A percentile compares a stretch with the other conserved stretches of the same genome.
These are phyloP conservation scores for Trachelus iudaicus DNA, from an alignment of 2,888 invertebrate species.

Conservation along the genomic window DNA sequence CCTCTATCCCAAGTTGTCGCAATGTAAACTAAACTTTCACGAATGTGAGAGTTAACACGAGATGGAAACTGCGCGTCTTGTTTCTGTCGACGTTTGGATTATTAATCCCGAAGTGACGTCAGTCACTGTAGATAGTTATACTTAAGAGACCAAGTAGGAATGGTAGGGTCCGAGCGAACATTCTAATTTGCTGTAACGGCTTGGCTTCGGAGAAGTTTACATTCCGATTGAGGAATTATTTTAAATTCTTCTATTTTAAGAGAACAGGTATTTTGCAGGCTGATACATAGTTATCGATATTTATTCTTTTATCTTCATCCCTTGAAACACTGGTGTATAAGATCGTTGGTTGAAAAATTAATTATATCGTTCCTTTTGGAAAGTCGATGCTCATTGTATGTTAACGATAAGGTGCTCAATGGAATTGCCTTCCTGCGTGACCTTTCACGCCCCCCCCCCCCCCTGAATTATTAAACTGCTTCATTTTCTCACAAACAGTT, in stretches of 20 bases:
- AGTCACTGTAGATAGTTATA: not conserved
- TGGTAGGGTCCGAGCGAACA: not conserved
- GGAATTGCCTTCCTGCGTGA: not conserved
- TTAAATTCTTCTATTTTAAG: no score
- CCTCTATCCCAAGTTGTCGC: not conserved
- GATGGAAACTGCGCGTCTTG: constrained; percentile 7
- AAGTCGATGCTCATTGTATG: not conserved
- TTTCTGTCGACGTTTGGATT: not conserved
- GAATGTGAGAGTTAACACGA: not conserved
- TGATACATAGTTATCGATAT: not conserved
- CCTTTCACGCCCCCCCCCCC: not conserved
- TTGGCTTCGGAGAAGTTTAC: not conserved
- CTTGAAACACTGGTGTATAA: not conserved
- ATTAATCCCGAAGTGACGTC: not conserved
- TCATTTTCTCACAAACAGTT: not conserved
- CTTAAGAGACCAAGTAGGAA: not conserved
- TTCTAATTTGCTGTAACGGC: not conserved
- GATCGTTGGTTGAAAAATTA: not conserved
- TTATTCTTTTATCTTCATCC: not conserved
- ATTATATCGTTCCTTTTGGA: not conserved
- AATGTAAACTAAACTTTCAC: not conserved
- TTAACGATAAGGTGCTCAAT: not conserved
- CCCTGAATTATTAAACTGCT: not conserved
- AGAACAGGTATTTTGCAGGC: no score
- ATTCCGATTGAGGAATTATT: not conserved